These are phyloP conservation scores for Cervus canadensis DNA, from an alignment of 2,113 vertebrate species.

Conservation along the genomic window DNA sequence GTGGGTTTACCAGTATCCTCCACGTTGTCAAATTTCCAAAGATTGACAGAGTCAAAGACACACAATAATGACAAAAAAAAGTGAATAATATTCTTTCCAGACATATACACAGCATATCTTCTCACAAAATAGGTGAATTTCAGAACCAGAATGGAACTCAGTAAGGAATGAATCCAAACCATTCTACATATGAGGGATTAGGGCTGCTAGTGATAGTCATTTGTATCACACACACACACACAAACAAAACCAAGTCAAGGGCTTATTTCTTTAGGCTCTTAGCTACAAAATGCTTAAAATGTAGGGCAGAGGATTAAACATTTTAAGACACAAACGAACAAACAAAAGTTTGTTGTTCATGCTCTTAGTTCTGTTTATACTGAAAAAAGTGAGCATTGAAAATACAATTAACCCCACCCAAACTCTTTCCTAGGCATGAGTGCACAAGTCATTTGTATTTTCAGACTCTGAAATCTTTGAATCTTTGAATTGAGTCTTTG, in stretches of 20 bases:
- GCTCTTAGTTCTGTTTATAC: neutral
- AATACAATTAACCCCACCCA: neutral
- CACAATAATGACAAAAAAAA: neutral
- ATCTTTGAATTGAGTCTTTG: neutral
- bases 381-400: neutral
- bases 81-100: neutral
- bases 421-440: neutral
- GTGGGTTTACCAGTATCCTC: neutral
- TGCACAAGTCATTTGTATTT: neutral
- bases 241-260: neutral
- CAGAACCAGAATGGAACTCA: neutral
- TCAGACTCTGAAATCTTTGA: neutral
- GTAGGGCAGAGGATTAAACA: neutral
- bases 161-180: neutral
- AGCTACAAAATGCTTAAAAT: neutral
- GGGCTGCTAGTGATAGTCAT: neutral
- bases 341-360: neutral
- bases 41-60: neutral
- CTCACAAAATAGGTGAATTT: neutral
- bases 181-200: neutral
- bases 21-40: neutral
- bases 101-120: neutral
- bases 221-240: neutral
- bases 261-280: neutral
- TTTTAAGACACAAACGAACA: neutral